Conservation (phyloP, 2,888 invertebrate genomes). For the Drosophila picticornis region DNA sequence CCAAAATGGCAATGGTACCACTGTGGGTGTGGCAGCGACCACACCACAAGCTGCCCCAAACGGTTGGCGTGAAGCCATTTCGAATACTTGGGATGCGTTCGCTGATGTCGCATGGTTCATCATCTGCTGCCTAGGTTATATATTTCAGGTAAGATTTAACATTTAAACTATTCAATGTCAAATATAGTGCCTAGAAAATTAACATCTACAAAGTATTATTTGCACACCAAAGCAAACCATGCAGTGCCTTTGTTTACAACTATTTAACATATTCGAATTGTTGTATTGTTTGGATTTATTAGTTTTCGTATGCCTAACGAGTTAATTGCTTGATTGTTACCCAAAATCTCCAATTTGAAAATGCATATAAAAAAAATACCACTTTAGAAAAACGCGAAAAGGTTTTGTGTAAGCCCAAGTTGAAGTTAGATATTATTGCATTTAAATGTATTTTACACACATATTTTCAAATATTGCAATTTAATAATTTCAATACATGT, state of each 20-base stretch:
- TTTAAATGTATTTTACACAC: neutral
- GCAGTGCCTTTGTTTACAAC: conserved; percentile 33
- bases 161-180: conserved; percentile 24
- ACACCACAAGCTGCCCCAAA: conserved; percentile 1
- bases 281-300: conserved; percentile 12
- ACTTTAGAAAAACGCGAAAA: neutral
- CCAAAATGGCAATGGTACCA: conserved; percentile 55
- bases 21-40: conserved; percentile 29
- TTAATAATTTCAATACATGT: neutral
- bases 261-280: conserved; percentile 20
- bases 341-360: neutral
- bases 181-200: neutral
- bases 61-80: conserved; percentile 53
- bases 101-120: conserved; percentile 83
- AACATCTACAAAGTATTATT: neutral
- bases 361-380: neutral
- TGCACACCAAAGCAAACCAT: conserved; percentile 12
- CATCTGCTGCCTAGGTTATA: conserved; percentile 83
- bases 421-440: neutral
- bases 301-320: conserved; percentile 29
- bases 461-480: neutral
- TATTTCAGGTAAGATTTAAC: conserved; percentile 55
- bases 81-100: conserved; percentile 79
- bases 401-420: neutral
- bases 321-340: conserved; percentile 23